Evolutionary conservation across 2,888 invertebrate genomes (phyloP), one percentile per base, ranked within the genome.

Genomic region (Cyrtodaria siliqua): DNA sequence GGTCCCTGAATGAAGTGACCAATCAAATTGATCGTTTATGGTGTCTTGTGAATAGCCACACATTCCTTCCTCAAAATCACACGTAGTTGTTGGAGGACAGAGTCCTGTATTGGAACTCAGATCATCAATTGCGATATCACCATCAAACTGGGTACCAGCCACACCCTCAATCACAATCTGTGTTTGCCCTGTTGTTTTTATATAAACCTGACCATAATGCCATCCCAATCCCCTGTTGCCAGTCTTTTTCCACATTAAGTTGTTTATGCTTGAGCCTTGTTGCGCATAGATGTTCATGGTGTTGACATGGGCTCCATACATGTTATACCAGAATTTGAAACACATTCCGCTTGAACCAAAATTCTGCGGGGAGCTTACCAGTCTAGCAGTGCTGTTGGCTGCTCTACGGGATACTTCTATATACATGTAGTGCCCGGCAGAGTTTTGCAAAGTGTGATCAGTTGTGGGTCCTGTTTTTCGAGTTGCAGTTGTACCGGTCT

Each of bases 291-390:
- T 67, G 52, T 86, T 87, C 14, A 92, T 70, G 2, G 79, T 80
- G 76, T 89, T 90, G 23, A 91, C 86, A 70, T 87, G 77, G 29
- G 89, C 85, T 26, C 92, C 92, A 82, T 89, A 91, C 91, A 92
- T 92, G 78, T 89, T 89, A 80, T 91, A 92, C 90, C 90, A 90
- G 79, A 92, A 91, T 63, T 88, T 87, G 50, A 92, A 83, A 61
- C 92, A 92, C 23, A 84, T 76, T 2, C 89, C 89, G 44, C 70
- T 16, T 2, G 77, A 59, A 6, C 83, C 74, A 18, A 85, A 64
- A 23, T 50, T 71, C 18, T 79, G 69, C 2, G 57, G 24, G 0
- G 84, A 76, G 63, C 89, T 90, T 44, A 87, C 64, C 20, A 91
- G 70, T 27, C 87, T 82, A 6, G 91, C 90, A 57, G 88, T 83